Conservation (phyloP, 2,797 vertebrate genomes). For the Sebastes jordani region DNA sequence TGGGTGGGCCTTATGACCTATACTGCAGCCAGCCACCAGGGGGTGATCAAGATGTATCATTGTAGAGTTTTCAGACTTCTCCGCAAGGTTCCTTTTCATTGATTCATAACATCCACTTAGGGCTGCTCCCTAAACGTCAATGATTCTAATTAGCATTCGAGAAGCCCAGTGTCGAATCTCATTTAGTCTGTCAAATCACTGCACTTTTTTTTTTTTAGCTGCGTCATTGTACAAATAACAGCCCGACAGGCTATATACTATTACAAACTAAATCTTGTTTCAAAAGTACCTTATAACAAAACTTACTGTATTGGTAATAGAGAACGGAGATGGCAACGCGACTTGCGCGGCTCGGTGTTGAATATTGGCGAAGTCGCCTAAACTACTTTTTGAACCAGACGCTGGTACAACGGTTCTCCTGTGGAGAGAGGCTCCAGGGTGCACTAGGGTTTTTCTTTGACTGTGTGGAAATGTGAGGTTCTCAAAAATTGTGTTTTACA, state of each 20-base stretch:
- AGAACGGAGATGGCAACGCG: too few relatives aligned
- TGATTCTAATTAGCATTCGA: background rate
- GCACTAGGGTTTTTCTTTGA: background rate
- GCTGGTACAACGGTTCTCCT: background rate
- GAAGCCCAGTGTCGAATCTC: background rate
- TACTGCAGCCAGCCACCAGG: too few relatives aligned
- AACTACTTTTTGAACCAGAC: background rate
- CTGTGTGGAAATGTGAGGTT: background rate
- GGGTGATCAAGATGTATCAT: too few relatives aligned
- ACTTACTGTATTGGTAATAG: background rate
- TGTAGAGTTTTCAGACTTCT: background rate
- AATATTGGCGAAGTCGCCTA: background rate
- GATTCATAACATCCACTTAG: background rate
- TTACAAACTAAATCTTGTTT: background rate
- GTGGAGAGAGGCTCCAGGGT: background rate
- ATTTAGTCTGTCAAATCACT: background rate
- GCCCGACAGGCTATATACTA: background rate
- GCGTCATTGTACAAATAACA: background rate
- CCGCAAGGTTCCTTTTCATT: background rate
- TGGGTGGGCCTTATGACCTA: accelerated
- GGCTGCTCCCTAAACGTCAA: background rate
- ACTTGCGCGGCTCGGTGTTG: accelerated
- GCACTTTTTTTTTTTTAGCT: background rate
- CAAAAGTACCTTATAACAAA: background rate
- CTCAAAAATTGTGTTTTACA: background rate